Base-by-base conservation (phyloP, 2,888 invertebrate species). In the Drosophila antonietae region DNA sequence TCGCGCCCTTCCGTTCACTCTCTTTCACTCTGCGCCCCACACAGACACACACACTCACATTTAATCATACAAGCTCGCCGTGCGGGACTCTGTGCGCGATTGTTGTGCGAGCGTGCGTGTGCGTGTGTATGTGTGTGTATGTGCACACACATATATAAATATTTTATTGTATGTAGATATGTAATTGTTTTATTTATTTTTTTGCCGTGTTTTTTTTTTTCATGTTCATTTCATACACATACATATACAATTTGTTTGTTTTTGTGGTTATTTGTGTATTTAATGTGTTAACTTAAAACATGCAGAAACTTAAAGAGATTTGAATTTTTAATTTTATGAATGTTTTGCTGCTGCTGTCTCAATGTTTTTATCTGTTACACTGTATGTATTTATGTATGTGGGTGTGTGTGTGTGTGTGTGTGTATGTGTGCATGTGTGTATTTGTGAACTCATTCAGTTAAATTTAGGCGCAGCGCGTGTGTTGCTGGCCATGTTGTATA, bases 391-490 rank as follows among this genome's bases (percentile, higher is more conserved):
- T 65, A 37, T 14, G 4, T 33, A 33, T 33, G 9, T 33, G 2
- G 6, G 33, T 62, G 28, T 67, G 23, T 23, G 23, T 23, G 23
- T 23, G 4, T 2, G 4, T 23, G 23, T 33, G 37, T 20, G 15
- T 67, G 46, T n/a, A 14, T 28, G 28, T 69, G 56, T 56, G 68
- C 15, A 9, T 37, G 52, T 52, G 0, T 23, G 23, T 23, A 23
- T 23, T 3, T 20, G 35, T 20, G 23, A 37, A 69, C 62, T 62
- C 68, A 68, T 62, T 78, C 59, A 76, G 68, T 62, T 76, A 65
- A 73, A 65, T 67, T 78, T 75, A 74, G 70, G 66, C 70, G 67
- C 44, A 69, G 52, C 58, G 73, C 60, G 73, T 41, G n/a, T 41
- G 46, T 46, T 64, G 52, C 15, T 52, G 20, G 37, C 52, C 52